Base-by-base conservation (phyloP, 2,888 invertebrate genomes). In the Drosophila nigritarsus region DNA sequence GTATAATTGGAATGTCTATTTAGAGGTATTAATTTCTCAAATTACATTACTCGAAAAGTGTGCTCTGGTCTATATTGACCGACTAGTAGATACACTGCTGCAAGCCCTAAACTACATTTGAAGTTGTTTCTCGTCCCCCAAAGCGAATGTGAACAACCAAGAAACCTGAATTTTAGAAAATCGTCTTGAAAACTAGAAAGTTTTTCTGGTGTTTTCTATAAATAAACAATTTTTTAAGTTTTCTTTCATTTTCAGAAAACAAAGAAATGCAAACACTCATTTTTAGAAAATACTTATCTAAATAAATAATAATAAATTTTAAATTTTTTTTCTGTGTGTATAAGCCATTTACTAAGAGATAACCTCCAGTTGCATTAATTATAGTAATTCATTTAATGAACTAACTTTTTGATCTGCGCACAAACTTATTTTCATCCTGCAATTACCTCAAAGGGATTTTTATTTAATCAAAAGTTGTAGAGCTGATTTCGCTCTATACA, bases 211-310 rank as follows among this genome's bases (percentile, higher is more conserved):
- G n/a, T n/a, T 18, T 18, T 18, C 7, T 38, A 1, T 18, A 18
- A n/a, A 40, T 4, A n/a, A 9, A n/a, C 0, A n/a, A n/a, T 9
- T 2, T 9, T 0, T 13, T 2, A 20, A 2, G 20, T 45, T 1
- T 20, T 1, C 7, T 45, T 45, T 45, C 1, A 6, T 42, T 20
- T 13, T 20, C 6, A 6, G 3, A 6, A 4, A 40, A 9, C n/a
- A n/a, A 9, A 1, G 3, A n/a, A 11, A 5, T 5, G 2, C 4
- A 40, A 40, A n/a, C 2, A 9, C n/a, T 40, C 4, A 40, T 40
- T 9, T 9, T 40, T n/a, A 4, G 4, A 9, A 40, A 40, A n/a
- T 40, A n/a, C 40, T 40, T 9, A n/a, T 20, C 40, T 9, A 32
- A 32, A 32, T 32, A 32, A 32, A 32, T 32, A 32, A 32, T 32